Evolutionary conservation across 2,888 invertebrate genomes (phyloP), one percentile per base, ranked within the genome.

Genomic region (Ceriagrion tenellum): DNA sequence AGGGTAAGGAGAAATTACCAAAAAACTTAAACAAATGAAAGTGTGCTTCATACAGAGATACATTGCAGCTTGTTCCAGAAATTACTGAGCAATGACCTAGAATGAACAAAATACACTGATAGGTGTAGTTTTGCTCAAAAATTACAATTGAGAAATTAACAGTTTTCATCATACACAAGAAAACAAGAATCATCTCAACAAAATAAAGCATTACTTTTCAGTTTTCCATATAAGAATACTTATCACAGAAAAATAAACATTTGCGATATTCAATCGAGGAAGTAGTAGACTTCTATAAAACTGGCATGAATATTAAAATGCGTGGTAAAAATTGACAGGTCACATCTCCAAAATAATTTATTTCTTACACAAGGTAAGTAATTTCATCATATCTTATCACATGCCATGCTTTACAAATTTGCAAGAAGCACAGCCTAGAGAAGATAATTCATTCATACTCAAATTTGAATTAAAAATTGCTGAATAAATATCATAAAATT

Each of bases 211-310:
- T 12, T 55, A 91, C 59, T 69, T 91, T 93, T 47, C 47, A 93
- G 69, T 59, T 93, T 93, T 93, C 93, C 93, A 63, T 93, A 74
- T n/a, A 93, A 93, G 93, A 93, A 93, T 93, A 93, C 40, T 91
- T 93, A 69, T 74, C 93, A 74, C 93, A 93, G 69, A 93, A 93
- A 91, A 93, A 93, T 93, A 93, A 74, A 35, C 35, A 74, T 74
- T 74, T 74, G 63, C 20, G 74, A 40, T 23, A 63, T 26, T 47
- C 16, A n/a, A 47, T 69, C 40, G 56, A 69, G 47, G 40, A 26
- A n/a, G 56, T 63, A 59, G 59, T 59, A 91, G 91, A 63, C 59
- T 59, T 91, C 91, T 91, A 91, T 63, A 93, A 93, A 91, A 93
- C 40, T 63, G 63, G 74, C 63, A 74, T 74, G 74, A 47, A 55